A percentile compares a stretch with the other conserved stretches of the same genome.
Conservation (phyloP, 2,888 invertebrate genomes). For the Apamea anceps region DNA sequence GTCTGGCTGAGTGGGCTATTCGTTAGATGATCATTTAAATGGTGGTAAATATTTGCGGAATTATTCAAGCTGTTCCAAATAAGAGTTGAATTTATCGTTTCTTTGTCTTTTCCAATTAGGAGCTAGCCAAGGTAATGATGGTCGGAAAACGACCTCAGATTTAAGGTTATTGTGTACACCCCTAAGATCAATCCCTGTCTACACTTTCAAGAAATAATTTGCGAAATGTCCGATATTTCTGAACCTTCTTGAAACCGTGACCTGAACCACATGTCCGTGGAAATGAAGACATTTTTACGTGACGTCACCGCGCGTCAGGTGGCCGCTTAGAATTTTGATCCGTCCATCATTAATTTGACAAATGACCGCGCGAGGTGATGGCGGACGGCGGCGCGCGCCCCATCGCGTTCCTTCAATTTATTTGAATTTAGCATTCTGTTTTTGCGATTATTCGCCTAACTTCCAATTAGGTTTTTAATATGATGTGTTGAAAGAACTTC, state of each 20-base stretch:
- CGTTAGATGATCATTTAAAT: conserved; percentile 48
- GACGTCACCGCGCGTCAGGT: conserved; percentile 70
- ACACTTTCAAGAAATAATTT: conserved; percentile 43
- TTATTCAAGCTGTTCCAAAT: conserved; percentile 7
- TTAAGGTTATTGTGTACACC: conserved; percentile 19
- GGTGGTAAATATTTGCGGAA: conserved; percentile 49
- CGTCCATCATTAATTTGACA: conserved; percentile 87
- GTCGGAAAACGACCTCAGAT: conserved; percentile 16
- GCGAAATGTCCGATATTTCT: conserved; percentile 25
- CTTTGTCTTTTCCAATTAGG: conserved; percentile 39
- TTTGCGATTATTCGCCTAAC: conserved; percentile 72
- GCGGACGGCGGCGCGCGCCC: conserved; percentile 72
- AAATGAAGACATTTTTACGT: conserved; percentile 68
- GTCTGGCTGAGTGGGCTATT: conserved; percentile 28
- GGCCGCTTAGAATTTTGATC: conserved; percentile 82
- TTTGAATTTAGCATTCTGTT: conserved; percentile 74
- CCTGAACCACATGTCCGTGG: conserved; percentile 48
- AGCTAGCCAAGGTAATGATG: conserved; percentile 9
- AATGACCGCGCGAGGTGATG: conserved; percentile 78
- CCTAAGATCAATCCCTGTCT: conserved; percentile 33
- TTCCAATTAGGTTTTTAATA: conserved; percentile 71
- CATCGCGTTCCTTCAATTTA: conserved; percentile 73
- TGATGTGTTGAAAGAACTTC: conserved; percentile 62
- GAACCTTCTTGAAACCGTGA: conserved; percentile 23
- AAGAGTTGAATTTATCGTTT: conserved; percentile 34